Evolutionary conservation across 2,888 invertebrate genomes (phyloP).

Genomic region (Tachystola acroxantha): DNA sequence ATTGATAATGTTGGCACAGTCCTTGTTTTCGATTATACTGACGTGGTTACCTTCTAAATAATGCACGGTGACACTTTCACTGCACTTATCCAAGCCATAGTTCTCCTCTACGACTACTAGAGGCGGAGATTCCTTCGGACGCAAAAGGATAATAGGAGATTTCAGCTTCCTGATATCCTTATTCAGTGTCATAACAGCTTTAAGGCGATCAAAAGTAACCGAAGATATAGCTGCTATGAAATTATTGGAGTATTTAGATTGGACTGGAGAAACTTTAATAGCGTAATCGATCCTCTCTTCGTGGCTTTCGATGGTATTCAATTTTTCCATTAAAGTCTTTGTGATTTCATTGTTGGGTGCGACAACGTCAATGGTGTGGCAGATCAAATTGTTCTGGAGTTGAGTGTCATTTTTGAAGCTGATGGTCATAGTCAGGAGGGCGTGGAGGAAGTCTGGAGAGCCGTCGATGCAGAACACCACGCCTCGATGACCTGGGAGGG

Average conservation of each 20-base stretch:
- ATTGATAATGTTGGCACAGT: constrained; percentile 81
- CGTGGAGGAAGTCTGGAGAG: constrained; percentile 83
- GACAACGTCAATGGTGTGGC: constrained; percentile 73
- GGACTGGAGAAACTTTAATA: constrained; percentile 45
- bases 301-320: constrained; percentile 73
- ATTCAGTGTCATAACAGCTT: constrained; percentile 69
- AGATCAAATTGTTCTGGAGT: constrained; percentile 77
- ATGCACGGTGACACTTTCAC: constrained; percentile 77
- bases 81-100: constrained; percentile 80
- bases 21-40: constrained; percentile 82
- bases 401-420: constrained; percentile 58
- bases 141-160: constrained; percentile 79
- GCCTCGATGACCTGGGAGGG: constrained; percentile 67
- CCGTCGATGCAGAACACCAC: constrained; percentile 89
- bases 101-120: constrained; percentile 78
- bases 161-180: constrained; percentile 67
- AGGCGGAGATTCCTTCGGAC: constrained; percentile 78
- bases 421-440: constrained; percentile 67
- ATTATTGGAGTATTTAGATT: constrained; percentile 52
- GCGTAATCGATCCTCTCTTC: constrained; percentile 77
- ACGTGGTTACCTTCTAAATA: constrained; percentile 85
- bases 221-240: constrained; percentile 40
- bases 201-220: constrained; percentile 70
- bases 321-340: constrained; percentile 51
- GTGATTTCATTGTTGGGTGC: constrained; percentile 55